Conservation (phyloP, 2,113 vertebrate genomes). For the Amphiprion ocellaris region DNA sequence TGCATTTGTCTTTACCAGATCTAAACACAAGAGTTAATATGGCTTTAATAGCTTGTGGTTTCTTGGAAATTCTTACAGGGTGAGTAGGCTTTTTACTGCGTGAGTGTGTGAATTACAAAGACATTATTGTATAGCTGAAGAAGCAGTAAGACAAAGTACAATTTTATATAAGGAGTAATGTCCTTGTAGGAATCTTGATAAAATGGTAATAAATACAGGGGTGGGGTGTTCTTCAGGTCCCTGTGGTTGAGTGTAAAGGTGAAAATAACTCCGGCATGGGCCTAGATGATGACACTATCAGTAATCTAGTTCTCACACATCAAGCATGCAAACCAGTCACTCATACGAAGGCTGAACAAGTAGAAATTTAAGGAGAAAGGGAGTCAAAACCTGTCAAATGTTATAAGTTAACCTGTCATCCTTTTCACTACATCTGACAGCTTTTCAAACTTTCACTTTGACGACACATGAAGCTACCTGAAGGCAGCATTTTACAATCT, state of each 20-base stretch:
- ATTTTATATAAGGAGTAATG: neutral
- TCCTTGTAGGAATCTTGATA: neutral
- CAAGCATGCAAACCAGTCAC: conserved; percentile 7
- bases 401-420: conserved; percentile 14
- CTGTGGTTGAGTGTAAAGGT: neutral
- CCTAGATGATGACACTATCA: conserved; percentile 49
- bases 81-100: neutral
- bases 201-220: neutral
- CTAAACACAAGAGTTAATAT: conserved; percentile 1
- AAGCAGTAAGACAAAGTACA: neutral
- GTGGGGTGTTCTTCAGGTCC: neutral
- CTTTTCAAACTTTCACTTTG: neutral
- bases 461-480: conserved; percentile 12
- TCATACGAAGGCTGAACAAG: conserved; percentile 12
- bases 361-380: conserved; percentile 29
- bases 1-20: conserved; percentile 10
- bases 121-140: neutral
- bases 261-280: conserved; percentile 13
- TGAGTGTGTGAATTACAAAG: neutral
- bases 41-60: neutral
- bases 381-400: conserved; percentile 21
- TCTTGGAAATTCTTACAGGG: neutral
- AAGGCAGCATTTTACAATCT: conserved; percentile 44
- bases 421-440: conserved; percentile 10
- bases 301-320: conserved; percentile 43